Base-by-base conservation (phyloP, 92 coral and sea anemone species). In the Parazoanthus swiftii region DNA sequence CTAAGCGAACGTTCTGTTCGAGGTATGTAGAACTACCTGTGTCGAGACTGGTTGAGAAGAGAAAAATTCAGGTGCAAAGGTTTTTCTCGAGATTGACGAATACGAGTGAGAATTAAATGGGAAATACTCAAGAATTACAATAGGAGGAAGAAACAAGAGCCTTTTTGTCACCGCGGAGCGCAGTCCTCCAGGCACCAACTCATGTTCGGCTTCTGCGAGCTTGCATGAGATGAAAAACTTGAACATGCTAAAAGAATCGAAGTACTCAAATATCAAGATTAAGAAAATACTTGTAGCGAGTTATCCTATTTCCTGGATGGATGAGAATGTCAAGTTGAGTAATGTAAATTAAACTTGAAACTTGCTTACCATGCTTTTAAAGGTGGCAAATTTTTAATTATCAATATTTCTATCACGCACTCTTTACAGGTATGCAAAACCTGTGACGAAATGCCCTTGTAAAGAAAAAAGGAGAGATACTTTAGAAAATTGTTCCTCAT, bases 11-110 rank as follows among this genome's bases (percentile, higher is more conserved):
- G 0, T 50, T 50, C 56, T 50, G 56, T 50, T 50, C 56, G 56
- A 50, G 14, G 56, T 50, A 50, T 13, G n/a, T n/a, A n/a, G n/a
- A 50, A 50, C 56, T 50, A 13, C 56, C 13, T 50, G 56, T 50
- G 56, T 50, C 56, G 56, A 79, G 82, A 79, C 82, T 79, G 82
- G 82, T 48, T 79, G 67, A 79, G 33, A 76, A 76, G 13, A 50
- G 56, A 50, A 50, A 44, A 51, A 76, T 50, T 43, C 59, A 76
- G 59, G 59, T 76, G 80, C 80, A 76, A 79, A 20, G 67, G 66
- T 79, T 79, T 50, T 50, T 79, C 82, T 79, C 82, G 67, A 50
- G 82, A 79, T n/a, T 50, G 67, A 38, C 82, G 18, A 50, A 50
- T 48, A 26, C 82, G 23, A 50, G 82, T 50, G 29, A 79, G 82